Evolutionary conservation across 2,797 vertebrate species (phyloP), one percentile per base, ranked within the genome.

Genomic region (Tenualosa ilisha): DNA sequence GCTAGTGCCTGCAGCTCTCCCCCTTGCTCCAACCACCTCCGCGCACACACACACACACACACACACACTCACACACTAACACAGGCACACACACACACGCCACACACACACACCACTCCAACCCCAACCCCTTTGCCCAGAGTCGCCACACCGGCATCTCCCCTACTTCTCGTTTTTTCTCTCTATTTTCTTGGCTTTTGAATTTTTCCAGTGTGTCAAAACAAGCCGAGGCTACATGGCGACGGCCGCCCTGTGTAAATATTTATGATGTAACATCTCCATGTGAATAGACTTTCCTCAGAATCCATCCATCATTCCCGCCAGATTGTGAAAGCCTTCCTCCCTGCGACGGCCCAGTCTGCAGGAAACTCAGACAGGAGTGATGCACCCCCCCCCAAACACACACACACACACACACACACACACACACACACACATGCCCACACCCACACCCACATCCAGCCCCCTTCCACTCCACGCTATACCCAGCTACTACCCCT

Each of bases 221-320:
- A 95, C 94, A 96, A 95, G 94, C 92, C 93, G 89, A 93, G 93
- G 93, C 94, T 94, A 96, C 95, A 96, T 96, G 94, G 95, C 94
- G 95, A 95, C 96, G 96, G 94, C 96, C 95, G 95, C 97, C 95
- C 97, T 97, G 97, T 99, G 98, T 99, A 98, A 98, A 99, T 99
- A 97, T 96, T 94, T 93, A 96, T 96, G 96, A 97, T 96, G 96
- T 96, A 96, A 97, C 96, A 97, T 95, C 96, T 96, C 94, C 94
- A 95, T 95, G 96, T 96, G 94, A 97, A 96, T 97, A 93, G 96
- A 95, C 95, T 95, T 95, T 95, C 91, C 93, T 94, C 92, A 88
- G 92, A 94, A 95, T 96, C 96, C 97, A 99, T 99, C 97, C 97
- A 98, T 99, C 98, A 99, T 96, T 94, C 93, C 91, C 59, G 95